Percentiles rank a stretch among this genome's conserved stretches.
Evolutionary conservation across 2,888 invertebrate genomes (phyloP).

Genomic region (Bombylius major): DNA sequence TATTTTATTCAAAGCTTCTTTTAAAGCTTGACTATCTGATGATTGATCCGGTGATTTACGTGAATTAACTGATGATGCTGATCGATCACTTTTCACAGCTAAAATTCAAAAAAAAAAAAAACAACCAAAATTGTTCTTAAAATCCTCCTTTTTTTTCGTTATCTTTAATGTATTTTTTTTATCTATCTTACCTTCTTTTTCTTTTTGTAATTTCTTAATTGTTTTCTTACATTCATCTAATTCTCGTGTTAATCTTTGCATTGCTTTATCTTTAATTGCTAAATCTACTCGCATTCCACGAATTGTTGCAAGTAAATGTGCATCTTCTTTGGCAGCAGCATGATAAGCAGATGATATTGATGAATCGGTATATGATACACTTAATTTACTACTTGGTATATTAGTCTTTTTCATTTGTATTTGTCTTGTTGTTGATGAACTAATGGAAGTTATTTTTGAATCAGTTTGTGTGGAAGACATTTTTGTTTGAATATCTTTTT

Average conservation of each 20-base stretch:
- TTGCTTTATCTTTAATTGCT: conserved; percentile 57
- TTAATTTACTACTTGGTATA: conserved; percentile 1
- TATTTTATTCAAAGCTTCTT: conserved; percentile 47
- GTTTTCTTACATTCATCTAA: conserved; percentile 64
- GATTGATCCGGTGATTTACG: conserved; percentile 22
- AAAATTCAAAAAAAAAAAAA: conserved; percentile 5
- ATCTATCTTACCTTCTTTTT: conserved; percentile 46
- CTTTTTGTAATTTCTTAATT: conserved; percentile 60
- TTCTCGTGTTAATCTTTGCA: conserved; percentile 59
- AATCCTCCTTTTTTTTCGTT: not conserved
- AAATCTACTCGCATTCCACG: conserved; percentile 64
- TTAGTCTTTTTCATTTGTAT: conserved; percentile 24
- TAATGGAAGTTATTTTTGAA: conserved; percentile 25
- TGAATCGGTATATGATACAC: conserved; percentile 42
- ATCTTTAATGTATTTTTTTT: too few relatives aligned
- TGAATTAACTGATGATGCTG: conserved; percentile 19
- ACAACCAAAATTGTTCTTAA: too few relatives aligned
- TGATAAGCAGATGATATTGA: conserved; percentile 25
- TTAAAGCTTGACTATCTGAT: conserved; percentile 29
- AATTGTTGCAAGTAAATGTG: conserved; percentile 65
- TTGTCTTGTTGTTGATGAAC: conserved; percentile 20
- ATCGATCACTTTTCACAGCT: conserved; percentile 17
- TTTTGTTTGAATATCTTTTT: conserved; percentile 20
- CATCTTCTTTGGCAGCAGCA: conserved; percentile 51
- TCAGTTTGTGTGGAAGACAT: conserved; percentile 39